Base-by-base conservation (phyloP, 2,797 vertebrate species). In the Sarcophilus harrisii region DNA sequence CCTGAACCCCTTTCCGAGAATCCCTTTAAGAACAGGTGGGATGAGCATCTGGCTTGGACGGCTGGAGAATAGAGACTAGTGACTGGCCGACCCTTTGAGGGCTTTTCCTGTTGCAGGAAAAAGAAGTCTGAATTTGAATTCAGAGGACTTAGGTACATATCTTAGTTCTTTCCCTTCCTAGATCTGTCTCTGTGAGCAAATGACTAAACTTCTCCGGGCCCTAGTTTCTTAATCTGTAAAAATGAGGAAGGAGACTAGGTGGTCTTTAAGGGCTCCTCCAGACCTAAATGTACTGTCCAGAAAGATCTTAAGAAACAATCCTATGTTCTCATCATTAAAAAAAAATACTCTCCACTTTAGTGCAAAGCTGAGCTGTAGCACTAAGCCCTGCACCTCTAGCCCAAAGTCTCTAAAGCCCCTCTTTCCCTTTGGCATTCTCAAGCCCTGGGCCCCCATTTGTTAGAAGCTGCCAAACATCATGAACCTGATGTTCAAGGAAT, bases 401-500 rank as follows among this genome's bases (percentile, higher is more conserved):
- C 38, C 45, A 10, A 87, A 24, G 73, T 49, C 6, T 38, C 89
- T 90, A n/a, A 93, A 29, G 54, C 55, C 52, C 52, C 89, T 16
- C 27, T 59, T 60, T 58, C 57, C 95, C 57, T 57, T 60, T 92
- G 92, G 95, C 94, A 90, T 2, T 0, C 18, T 66, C 1, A 87
- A 45, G 6, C 28, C 66, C n/a, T 93, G 32, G 94, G 96, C 95
- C 95, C 96, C 95, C 81, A 11, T 24, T 93, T 66, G 0, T 90
- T 92, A 87, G 90, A 3, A 0, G 73, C 91, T 96, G 96, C 98
- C 97, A 98, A 93, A 92, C 94, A 95, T 59, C 32, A 91, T 66
- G 97, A 96, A 96, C 87, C 13, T 95, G 93, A 93, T 94, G 95
- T 97, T 95, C 96, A 27, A 18, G 81, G 94, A 96, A 96, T 87